Base-by-base conservation (phyloP, 2,797 vertebrate species). In the Liparis tanakae region DNA sequence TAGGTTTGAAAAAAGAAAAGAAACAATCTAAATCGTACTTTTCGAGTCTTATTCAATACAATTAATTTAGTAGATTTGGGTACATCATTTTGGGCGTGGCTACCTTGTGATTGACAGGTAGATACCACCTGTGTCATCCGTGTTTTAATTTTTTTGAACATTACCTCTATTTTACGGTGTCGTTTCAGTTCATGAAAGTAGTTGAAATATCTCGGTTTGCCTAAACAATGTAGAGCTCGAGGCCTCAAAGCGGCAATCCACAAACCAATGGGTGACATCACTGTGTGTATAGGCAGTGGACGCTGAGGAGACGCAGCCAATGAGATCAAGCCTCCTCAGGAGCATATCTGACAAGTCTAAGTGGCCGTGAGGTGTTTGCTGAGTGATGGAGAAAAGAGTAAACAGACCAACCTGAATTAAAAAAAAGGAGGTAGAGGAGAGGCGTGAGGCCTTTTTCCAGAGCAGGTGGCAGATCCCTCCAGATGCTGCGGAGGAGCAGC, bases 401-500 rank as follows among this genome's bases (percentile, higher is more conserved):
- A 81, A 88, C 77, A 80, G 72, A 81, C 67, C 62, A 70, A 79
- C 39, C 34, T 5, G n/a, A 48, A 64, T 71, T 57, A 71, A 66
- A 70, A 30, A 30, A 30, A 30, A 30, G 25, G 51, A 76, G 80
- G 82, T 77, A 76, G 82, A 72, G 63, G 57, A 80, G 79, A 41
- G 56, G 81, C 43, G 57, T 43, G 73, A 72, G 86, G 76, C 74
- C 83, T 70, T 30, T 30, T 30, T 84, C 67, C 74, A 50, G 76
- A 87, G 87, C 87, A 88, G 90, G 91, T 90, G 90, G 81, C 50
- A 6, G 60, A 67, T 80, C 37, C 69, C 72, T 87, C 82, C 90
- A 85, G 88, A 92, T 90, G 90, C 90, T 85, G 79, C 85, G 53
- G 78, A 72, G 80, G 78, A 34, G 84, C 87, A 84, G 81, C 62